These are phyloP conservation scores for Lepidotrigona ventralis DNA, from an alignment of 1,140 invertebrate genomes.

Conservation along the genomic window DNA sequence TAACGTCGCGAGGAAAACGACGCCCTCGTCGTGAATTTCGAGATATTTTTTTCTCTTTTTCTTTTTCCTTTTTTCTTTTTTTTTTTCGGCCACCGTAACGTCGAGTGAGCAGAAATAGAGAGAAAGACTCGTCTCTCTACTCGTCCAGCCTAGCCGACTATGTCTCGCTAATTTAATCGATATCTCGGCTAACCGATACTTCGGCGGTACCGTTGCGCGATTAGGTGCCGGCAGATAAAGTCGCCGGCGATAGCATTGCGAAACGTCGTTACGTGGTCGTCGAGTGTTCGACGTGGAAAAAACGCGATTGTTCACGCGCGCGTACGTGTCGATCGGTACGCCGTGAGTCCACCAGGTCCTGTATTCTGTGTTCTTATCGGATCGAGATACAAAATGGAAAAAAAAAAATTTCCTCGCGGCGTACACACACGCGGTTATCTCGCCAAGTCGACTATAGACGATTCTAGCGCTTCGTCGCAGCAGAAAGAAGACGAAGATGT, in stretches of 20 bases:
- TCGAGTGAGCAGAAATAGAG: too few relatives aligned
- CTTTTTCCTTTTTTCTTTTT: neutral
- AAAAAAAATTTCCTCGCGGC: constrained; percentile 46
- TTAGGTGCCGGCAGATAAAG: constrained; percentile 16
- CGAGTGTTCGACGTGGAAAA: neutral
- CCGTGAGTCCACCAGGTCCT: neutral
- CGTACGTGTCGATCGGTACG: neutral
- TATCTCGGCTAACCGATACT: constrained; percentile 19
- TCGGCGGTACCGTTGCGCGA: neutral
- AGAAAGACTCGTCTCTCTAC: neutral
- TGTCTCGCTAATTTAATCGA: constrained; percentile 25
- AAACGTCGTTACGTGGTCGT: neutral
- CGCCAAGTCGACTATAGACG: too few relatives aligned
- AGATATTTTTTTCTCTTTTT: neutral
- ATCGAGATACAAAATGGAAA: constrained; percentile 50
- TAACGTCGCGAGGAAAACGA: neutral
- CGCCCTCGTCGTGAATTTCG: neutral
- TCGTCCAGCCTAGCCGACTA: too few relatives aligned
- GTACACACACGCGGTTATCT: constrained; percentile 55
- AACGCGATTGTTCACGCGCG: constrained; percentile 8
- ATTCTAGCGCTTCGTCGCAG: constrained; percentile 34
- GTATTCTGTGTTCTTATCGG: constrained; percentile 47
- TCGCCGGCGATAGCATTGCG: neutral
- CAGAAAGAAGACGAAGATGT: neutral
- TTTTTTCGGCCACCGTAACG: neutral